A percentile compares a stretch with the other conserved stretches of the same genome.
phyloP scores from a whole-genome alignment of 2,113 vertebrate genomes.

The Pygoscelis antarcticus region DNA sequence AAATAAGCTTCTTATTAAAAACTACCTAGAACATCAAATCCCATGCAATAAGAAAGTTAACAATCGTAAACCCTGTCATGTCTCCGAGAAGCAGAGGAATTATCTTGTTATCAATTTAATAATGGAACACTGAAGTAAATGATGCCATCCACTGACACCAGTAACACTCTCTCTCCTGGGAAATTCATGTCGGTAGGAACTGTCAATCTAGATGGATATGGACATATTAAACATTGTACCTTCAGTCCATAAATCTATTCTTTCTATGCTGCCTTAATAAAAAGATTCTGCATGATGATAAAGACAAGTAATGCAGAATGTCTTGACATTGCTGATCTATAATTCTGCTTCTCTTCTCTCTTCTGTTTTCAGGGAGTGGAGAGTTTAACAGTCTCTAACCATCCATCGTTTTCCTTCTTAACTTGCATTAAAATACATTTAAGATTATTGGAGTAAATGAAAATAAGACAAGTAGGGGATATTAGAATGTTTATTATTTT shows the following conservation, averaged over 20 bases:
- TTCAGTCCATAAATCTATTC: constrained; percentile 77
- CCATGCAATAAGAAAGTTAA: constrained; percentile 78
- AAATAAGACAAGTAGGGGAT: background rate
- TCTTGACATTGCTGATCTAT: constrained; percentile 75
- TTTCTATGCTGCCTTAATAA: constrained; percentile 77
- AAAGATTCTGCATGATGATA: constrained; percentile 85
- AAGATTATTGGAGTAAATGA: background rate
- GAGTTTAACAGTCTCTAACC: constrained; percentile 50
- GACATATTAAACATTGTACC: constrained; percentile 82
- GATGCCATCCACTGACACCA: constrained; percentile 83
- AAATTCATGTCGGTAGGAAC: constrained; percentile 87
- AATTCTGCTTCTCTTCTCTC: constrained; percentile 55
- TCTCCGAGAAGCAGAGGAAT: constrained; percentile 82
- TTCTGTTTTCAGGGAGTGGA: background rate
- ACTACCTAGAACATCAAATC: constrained; percentile 75
- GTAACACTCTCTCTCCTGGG: constrained; percentile 87
- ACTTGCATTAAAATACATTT: background rate
- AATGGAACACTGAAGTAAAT: constrained; percentile 84
- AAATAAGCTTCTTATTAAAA: constrained; percentile 81
- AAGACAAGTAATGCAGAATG: constrained; percentile 75
- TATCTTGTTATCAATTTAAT: constrained; percentile 93
- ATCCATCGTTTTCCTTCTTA: background rate
- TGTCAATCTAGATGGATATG: constrained; percentile 82
- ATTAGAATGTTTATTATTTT: background rate
- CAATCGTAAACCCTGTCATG: constrained; percentile 80